Evolutionary conservation across 2,113 vertebrate species (phyloP), one percentile per base, ranked within the genome.

Genomic region (Hyaena hyaena): DNA sequence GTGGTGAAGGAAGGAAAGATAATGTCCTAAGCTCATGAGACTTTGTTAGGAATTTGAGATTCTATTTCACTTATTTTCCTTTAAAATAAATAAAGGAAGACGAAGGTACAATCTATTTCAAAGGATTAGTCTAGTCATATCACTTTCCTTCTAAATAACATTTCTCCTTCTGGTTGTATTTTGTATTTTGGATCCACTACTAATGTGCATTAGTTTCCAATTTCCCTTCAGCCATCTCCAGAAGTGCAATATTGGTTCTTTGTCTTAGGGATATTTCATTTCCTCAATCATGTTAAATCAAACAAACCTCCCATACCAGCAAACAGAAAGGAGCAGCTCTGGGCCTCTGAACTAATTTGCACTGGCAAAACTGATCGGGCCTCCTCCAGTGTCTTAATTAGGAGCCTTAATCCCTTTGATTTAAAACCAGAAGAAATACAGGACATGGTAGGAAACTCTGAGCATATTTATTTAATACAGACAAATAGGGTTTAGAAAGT

Each of bases 201-300:
- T 97, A 95, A 97, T 94, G 73, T 21, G 89, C 31, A 83, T 82
- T 66, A 58, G 85, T 83, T 93, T 92, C 68, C 92, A 63, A 79
- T 96, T 48, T 96, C 48, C 58, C 95, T 93, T 87, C 88, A 97
- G 95, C 93, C 82, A 73, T 96, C 53, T 98, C 91, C 89, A 94
- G 89, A 95, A 96, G 74, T 89, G 21, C 55, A 97, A 96, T 97
- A 96, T 96, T 97, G 82, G 97, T 95, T 98, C 95, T 98, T 96
- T 98, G 97, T 98, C 95, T 98, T 96, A 97, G 90, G 96, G 97
- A 98, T 97, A 98, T 98, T 98, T 97, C 95, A 97, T 97, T 97
- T 98, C 96, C 97, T 98, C 98, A 97, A 79, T 98, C 97, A 97
- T 12, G 96, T 97, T 98, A 98, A 98, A 98, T 98, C 95, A 98